Conservation (phyloP, 2,888 invertebrate genomes). For the Drosophila subquinaria region DNA sequence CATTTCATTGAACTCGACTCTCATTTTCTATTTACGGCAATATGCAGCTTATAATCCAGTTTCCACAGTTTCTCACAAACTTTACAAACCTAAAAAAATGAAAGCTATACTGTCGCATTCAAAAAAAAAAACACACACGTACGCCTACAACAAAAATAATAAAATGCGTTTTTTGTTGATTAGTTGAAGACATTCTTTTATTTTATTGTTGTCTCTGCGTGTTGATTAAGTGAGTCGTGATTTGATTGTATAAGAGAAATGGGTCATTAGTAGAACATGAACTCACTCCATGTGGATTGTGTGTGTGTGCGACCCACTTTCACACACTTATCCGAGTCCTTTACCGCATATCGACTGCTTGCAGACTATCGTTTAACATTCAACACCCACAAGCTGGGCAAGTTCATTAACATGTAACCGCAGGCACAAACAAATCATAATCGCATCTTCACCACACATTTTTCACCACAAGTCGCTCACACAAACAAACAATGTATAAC, state of each 20-base stretch:
- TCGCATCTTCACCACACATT: conserved; percentile 37
- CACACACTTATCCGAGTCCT: conserved; percentile 22
- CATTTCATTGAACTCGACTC: conserved; percentile 65
- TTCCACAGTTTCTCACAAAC: conserved; percentile 47
- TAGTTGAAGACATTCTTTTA: conserved; percentile 33
- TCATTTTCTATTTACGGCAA: conserved; percentile 53
- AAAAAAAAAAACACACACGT: conserved; percentile 6
- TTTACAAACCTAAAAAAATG: conserved; percentile 64
- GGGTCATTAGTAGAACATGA: conserved; percentile 8
- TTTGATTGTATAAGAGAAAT: conserved; percentile 5
- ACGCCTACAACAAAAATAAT: conserved; percentile 29
- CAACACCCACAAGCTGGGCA: conserved; percentile 23
- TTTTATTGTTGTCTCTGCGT: conserved; percentile 16
- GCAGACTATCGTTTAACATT: conserved; percentile 13
- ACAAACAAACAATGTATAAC: conserved; percentile 54
- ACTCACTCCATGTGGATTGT: not conserved
- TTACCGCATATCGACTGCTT: conserved; percentile 1
- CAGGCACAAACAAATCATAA: conserved; percentile 31
- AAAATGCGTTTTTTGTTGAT: conserved; percentile 46
- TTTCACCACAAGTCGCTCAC: conserved; percentile 25
- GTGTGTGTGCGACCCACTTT: conserved; percentile 41
- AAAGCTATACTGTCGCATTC: conserved; percentile 49
- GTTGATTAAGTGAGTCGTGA: conserved; percentile 24
- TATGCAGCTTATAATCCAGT: conserved; percentile 69
- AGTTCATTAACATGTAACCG: conserved; percentile 57